These are phyloP conservation scores for Origma solitaria DNA, from an alignment of 2,113 vertebrate genomes.

Conservation along the genomic window DNA sequence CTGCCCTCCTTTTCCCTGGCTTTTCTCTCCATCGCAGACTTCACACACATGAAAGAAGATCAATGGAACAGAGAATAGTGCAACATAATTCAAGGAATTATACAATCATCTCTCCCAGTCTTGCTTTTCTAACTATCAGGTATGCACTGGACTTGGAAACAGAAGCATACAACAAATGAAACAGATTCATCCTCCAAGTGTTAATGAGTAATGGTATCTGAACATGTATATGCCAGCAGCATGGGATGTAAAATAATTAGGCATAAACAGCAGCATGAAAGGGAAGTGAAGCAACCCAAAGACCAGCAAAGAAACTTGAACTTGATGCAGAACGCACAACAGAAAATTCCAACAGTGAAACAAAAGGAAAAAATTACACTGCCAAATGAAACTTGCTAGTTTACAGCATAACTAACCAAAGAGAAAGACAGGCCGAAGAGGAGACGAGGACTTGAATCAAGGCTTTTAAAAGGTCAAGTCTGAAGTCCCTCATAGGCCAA, in stretches of 20 bases:
- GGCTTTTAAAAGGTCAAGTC: neutral
- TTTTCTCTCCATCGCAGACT: neutral
- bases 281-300: neutral
- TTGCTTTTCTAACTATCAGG: neutral
- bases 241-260: neutral
- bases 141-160: neutral
- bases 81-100: neutral
- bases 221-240: neutral
- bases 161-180: neutral
- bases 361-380: neutral
- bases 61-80: rapidly evolving
- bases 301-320: neutral
- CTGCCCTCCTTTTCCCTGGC: neutral
- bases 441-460: neutral
- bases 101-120: neutral
- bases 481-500: neutral
- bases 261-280: neutral
- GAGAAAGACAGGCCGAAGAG: neutral
- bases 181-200: rapidly evolving
- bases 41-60: neutral
- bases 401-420: neutral
- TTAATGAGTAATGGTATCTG: neutral
- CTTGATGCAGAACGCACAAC: neutral
- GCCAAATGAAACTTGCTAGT: neutral
- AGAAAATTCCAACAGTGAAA: neutral